These are phyloP conservation scores for Prunella strophiata DNA, from an alignment of 2,797 vertebrate genomes.

Conservation along the genomic window DNA sequence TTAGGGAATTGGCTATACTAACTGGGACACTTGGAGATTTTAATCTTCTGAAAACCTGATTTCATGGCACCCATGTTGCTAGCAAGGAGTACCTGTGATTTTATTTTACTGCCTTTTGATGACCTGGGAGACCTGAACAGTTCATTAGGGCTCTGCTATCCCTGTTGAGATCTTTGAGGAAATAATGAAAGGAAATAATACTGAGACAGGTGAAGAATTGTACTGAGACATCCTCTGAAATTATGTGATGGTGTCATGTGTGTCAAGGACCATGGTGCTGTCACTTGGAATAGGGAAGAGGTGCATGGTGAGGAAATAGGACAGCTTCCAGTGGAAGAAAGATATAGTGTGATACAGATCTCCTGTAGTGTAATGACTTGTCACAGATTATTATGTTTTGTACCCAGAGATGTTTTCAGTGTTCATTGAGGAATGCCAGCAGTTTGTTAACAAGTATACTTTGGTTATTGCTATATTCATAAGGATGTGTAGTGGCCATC, in stretches of 20 bases:
- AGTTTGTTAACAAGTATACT: background rate
- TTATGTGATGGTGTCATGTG: background rate
- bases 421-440: background rate
- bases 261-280: background rate
- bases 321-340: background rate
- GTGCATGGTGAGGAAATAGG: background rate
- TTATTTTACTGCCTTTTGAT: background rate
- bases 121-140: background rate
- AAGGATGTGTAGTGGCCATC: background rate
- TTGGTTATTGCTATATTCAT: background rate
- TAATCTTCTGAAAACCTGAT: background rate
- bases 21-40: rapidly evolving
- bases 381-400: background rate
- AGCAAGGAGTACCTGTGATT: background rate
- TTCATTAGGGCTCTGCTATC: background rate
- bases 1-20: background rate
- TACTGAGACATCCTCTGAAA: background rate
- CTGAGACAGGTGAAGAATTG: background rate
- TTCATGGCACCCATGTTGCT: background rate
- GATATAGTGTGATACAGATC: background rate
- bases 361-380: background rate
- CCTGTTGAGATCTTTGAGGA: background rate
- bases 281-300: background rate
- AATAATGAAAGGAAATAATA: background rate
- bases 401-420: background rate